Evolutionary conservation across 2,113 vertebrate genomes (phyloP).

Genomic region (Xiphophorus maculatus): DNA sequence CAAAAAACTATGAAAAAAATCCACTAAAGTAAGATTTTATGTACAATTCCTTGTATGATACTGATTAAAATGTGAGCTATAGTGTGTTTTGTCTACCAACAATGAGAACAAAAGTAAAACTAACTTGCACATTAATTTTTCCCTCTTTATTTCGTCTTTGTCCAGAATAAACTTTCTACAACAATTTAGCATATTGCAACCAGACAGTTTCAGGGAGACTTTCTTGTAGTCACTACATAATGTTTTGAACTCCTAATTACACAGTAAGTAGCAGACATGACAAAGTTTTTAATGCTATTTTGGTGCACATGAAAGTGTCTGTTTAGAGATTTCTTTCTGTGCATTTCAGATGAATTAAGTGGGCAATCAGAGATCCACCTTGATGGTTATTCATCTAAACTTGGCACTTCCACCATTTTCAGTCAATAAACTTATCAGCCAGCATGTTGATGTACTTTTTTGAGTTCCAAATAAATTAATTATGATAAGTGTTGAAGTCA

Average conservation of each 20-base stretch:
- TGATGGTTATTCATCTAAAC: background rate
- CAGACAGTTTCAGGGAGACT: background rate
- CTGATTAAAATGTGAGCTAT: background rate
- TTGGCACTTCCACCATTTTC: background rate
- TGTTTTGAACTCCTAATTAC: background rate
- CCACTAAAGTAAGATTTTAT: conserved; percentile 7
- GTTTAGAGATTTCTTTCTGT: conserved; percentile 14
- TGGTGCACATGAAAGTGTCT: background rate
- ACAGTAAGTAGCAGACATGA: background rate
- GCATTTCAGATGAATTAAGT: conserved; percentile 19
- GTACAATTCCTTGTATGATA: background rate
- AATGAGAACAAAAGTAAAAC: background rate
- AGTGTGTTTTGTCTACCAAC: background rate
- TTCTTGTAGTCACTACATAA: background rate
- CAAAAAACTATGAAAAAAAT: background rate
- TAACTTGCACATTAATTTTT: background rate
- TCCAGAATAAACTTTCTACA: background rate
- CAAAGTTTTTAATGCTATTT: background rate
- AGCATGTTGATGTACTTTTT: background rate
- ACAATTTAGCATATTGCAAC: background rate
- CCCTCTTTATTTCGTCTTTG: background rate
- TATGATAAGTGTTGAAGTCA: background rate
- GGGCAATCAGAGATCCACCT: background rate
- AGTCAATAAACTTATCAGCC: background rate
- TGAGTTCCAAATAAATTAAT: background rate